phyloP scores from a whole-genome alignment of 2,797 vertebrate species.

The Enteromius argenteus region DNA sequence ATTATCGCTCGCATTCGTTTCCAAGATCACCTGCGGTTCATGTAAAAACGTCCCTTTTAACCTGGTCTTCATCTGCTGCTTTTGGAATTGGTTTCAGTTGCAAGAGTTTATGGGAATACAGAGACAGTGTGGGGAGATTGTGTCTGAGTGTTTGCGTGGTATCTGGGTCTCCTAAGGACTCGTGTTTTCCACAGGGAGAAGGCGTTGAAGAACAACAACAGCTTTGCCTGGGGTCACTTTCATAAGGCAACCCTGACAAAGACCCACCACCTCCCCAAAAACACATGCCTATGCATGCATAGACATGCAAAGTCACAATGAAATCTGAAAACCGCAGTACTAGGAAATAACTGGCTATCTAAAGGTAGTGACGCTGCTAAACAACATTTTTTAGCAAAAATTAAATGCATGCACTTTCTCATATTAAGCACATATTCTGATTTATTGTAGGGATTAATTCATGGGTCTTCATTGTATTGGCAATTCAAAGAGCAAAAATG shows the following conservation, averaged over 20 bases:
- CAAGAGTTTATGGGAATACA: not conserved
- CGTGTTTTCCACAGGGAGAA: constrained; percentile 49
- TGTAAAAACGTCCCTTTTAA: not conserved
- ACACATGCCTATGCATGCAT: constrained; percentile 33
- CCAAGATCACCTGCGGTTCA: constrained; percentile 15
- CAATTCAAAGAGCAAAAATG: not conserved
- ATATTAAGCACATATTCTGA: not conserved
- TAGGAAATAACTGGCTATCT: not conserved
- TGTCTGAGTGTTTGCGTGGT: constrained; percentile 12
- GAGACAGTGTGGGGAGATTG: constrained; percentile 5
- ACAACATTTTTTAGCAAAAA: not conserved
- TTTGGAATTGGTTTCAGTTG: not conserved
- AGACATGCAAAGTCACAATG: not conserved
- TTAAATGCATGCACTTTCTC: not conserved
- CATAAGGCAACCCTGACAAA: constrained; percentile 60
- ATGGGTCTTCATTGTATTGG: not conserved
- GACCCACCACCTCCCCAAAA: constrained; percentile 31
- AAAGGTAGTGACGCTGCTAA: not conserved
- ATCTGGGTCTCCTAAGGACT: constrained; percentile 54
- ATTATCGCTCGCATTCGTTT: not conserved
- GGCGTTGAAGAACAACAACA: constrained; percentile 57
- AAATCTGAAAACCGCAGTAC: not conserved
- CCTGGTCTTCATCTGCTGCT: not conserved
- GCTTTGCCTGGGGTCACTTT: constrained; percentile 63
- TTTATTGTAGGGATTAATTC: not conserved